Base-by-base conservation (phyloP, 2,888 invertebrate species). In the Eristalinus aeneus region DNA sequence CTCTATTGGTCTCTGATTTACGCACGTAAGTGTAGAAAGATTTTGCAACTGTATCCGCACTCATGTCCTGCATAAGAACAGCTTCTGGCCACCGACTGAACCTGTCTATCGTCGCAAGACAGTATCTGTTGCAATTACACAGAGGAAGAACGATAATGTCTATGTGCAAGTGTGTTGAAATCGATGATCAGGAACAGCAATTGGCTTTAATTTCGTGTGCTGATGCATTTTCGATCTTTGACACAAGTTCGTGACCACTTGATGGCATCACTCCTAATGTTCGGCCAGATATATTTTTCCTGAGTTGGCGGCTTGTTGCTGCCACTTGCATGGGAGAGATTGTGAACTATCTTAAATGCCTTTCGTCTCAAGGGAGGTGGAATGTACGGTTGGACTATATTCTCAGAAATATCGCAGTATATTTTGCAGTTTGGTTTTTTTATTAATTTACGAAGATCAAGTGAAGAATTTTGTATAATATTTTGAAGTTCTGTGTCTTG, bases 21-120 rank as follows among this genome's bases (percentile, higher is more conserved):
- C n/a, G n/a, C n/a, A n/a, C n/a, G n/a, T 54, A 22, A 10, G 53
- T 39, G 31, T 71, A 67, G n/a, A 87, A 84, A 3, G 60, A 23
- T n/a, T 54, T 71, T 8, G 87, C 77, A 0, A 81, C 39, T 11
- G 74, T 77, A 11, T 80, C 74, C 12, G 83, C 83, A 10, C 34
- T 63, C 22, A 74, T 69, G 9, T 83, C 75, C 22, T 74, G 54
- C 5, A 71, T 69, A 1, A 77, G 83, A 56, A 74, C 16, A 23
- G 77, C 83, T 65, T 87, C 69, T 8, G 39, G 27, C 76, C 63
- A 69, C 22, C 46, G 11, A 11, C 16, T 71, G 31, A 60, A 69
- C 5, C 46, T 1, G 0, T 46, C 12, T 3, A 67, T 54, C 31
- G 31, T 23, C 11, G 27, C 27, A 23, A 58, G 58, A 23, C 23